Conservation (phyloP, 2,113 vertebrate species). For the Spea multiplicata region DNA sequence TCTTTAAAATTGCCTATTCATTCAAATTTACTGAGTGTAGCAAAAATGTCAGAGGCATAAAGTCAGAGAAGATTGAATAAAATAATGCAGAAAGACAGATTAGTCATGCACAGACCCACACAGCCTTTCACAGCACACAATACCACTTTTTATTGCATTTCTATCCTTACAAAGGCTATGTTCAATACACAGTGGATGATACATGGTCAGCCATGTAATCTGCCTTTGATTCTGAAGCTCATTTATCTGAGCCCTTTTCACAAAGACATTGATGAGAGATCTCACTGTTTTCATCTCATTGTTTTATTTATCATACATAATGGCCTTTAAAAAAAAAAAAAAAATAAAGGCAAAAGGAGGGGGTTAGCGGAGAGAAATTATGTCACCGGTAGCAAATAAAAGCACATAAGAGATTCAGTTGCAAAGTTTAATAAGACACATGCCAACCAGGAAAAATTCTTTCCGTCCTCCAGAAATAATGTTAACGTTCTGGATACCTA, state of each 20-base stretch:
- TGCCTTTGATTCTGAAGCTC: constrained; percentile 97
- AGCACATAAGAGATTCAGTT: constrained; percentile 66
- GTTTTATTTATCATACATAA: constrained; percentile 83
- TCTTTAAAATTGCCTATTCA: constrained; percentile 99
- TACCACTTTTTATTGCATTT: constrained; percentile 98
- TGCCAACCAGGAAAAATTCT: constrained; percentile 6
- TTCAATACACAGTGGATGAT: constrained; percentile 99
- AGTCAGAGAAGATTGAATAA: constrained; percentile 99
- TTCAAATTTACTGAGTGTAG: constrained; percentile 99
- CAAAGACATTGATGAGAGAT: constrained; percentile 97
- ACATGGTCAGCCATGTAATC: constrained; percentile 99
- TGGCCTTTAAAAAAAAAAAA: constrained; percentile 63
- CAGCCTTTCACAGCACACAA: constrained; percentile 96
- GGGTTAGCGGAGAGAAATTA: constrained; percentile 56
- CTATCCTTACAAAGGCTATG: constrained; percentile 97
- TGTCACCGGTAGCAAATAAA: constrained; percentile 67
- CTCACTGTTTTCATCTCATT: constrained; percentile 80
- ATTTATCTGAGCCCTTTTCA: constrained; percentile 98
- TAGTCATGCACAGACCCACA: constrained; percentile 99
- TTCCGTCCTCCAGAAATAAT: constrained; percentile 34
- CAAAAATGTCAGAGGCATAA: constrained; percentile 99
- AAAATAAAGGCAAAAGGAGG: not conserved
- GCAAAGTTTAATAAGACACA: constrained; percentile 65
- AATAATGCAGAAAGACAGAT: constrained; percentile 99
- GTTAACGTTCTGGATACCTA: constrained; percentile 44